Evolutionary conservation across 2,797 vertebrate species (phyloP), one percentile per base, ranked within the genome.

Genomic region (Acipenser transmontanus): DNA sequence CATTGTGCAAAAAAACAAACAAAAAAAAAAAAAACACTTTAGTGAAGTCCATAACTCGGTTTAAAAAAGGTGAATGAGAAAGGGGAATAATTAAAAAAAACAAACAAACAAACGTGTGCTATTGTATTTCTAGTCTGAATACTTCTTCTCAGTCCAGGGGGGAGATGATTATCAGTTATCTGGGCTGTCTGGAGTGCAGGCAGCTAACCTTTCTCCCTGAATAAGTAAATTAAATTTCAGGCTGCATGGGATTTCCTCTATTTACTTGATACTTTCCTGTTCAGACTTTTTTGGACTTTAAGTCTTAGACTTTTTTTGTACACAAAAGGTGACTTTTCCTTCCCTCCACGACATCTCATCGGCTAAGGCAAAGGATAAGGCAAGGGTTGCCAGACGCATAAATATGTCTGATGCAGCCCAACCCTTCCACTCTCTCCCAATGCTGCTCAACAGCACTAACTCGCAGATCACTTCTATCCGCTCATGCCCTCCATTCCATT

Each of bases 211-310:
- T 78, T 76, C 73, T 80, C 79, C 63, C 78, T 75, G 72, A 72
- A 73, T 76, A 79, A 79, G 81, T 77, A 81, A 77, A 83, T 84
- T 81, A 86, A 82, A 74, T 77, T 84, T 89, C 78, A 84, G 76
- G 77, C 77, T 85, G 84, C 77, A 84, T 85, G 83, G 87, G 85
- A 87, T 84, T 84, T 88, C 84, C 87, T 87, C 79, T 88, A 87
- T 91, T 90, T 88, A 87, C 86, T 82, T 78, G 88, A 83, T 86
- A 71, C 66, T 84, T 91, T 88, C 83, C 85, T 86, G 85, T 80
- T 66, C 66, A 78, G 81, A 81, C 78, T 76, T 85, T 86, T 84
- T 77, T 83, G 79, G 76, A 81, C 79, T 77, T 72, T 81, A 81
- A 78, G 85, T 80, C 34, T 82, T 76, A 72, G 79, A 82, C 81